Percentiles rank a stretch among this genome's conserved stretches.
Conservation (phyloP, 2,797 vertebrate species). For the Hypotaenidia philippensis region DNA sequence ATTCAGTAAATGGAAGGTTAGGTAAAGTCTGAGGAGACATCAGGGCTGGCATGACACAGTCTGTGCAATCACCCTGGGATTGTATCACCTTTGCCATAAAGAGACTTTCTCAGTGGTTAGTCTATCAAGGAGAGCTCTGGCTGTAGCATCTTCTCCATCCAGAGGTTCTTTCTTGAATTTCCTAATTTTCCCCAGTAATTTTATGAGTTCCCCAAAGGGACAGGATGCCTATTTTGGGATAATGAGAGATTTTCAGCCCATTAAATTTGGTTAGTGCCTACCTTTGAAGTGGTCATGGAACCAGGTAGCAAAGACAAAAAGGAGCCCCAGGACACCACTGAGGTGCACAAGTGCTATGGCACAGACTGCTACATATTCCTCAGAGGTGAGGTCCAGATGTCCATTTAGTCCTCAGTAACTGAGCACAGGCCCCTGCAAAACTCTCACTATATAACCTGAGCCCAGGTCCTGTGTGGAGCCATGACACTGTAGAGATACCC, state of each 20-base stretch:
- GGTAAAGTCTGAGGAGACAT: neutral
- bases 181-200: neutral
- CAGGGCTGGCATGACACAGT: neutral
- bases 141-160: neutral
- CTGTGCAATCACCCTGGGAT: neutral
- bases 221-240: neutral
- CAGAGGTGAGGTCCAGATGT: neutral
- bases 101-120: neutral
- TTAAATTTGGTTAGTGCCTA: neutral
- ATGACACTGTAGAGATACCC: rapidly evolving
- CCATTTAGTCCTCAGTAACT: neutral
- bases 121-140: neutral
- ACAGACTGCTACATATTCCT: rapidly evolving
- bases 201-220: neutral
- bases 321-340: rapidly evolving
- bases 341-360: neutral
- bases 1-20: neutral
- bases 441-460: neutral
- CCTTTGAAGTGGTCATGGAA: neutral
- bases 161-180: neutral
- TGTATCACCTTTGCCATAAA: neutral
- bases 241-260: neutral
- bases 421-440: neutral
- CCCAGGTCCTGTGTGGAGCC: neutral
- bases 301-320: neutral